Percentiles rank a stretch among this genome's conserved stretches.
phyloP scores from a whole-genome alignment of 1,140 invertebrate species.

The Drosophila kohkoa region DNA sequence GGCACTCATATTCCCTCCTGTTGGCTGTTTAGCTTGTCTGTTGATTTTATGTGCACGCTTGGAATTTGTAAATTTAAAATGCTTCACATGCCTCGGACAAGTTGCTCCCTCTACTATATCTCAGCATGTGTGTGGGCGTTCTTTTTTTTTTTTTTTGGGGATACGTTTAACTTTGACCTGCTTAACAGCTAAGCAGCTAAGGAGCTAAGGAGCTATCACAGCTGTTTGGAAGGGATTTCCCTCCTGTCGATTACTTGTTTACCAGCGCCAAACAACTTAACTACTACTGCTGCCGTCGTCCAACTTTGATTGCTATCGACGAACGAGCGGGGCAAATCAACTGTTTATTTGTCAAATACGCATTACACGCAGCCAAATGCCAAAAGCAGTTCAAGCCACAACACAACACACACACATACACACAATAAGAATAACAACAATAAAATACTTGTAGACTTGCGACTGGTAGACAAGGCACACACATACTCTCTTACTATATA shows the following conservation, averaged over 20 bases:
- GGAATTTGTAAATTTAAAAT: constrained; percentile 84
- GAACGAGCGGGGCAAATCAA: constrained; percentile 67
- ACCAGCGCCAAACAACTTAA: constrained; percentile 80
- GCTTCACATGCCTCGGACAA: constrained; percentile 57
- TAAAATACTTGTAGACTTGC: constrained; percentile 3
- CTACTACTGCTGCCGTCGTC: constrained; percentile 63
- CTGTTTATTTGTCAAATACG: constrained; percentile 83
- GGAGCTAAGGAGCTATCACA: constrained; percentile 31
- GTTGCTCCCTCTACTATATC: neutral
- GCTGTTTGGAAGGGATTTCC: constrained; percentile 13
- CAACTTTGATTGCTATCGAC: constrained; percentile 74
- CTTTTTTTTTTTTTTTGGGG: neutral
- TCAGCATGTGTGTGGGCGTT: constrained; percentile 9
- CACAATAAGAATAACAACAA: constrained; percentile 60
- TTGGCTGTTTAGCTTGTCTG: constrained; percentile 58
- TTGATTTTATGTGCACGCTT: constrained; percentile 76
- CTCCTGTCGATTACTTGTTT: constrained; percentile 77
- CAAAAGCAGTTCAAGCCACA: constrained; percentile 34
- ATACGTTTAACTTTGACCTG: constrained; percentile 66
- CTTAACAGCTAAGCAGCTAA: constrained; percentile 66
- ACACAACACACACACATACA: neutral
- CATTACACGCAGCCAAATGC: constrained; percentile 71
- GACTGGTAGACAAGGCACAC: constrained; percentile 35
- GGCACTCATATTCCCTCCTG: constrained; percentile 6
- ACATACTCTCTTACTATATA: constrained; percentile 24